A percentile compares a stretch with the other conserved stretches of the same genome.
Conservation (phyloP, 2,888 invertebrate genomes). For the Acrobeloides nanus region DNA sequence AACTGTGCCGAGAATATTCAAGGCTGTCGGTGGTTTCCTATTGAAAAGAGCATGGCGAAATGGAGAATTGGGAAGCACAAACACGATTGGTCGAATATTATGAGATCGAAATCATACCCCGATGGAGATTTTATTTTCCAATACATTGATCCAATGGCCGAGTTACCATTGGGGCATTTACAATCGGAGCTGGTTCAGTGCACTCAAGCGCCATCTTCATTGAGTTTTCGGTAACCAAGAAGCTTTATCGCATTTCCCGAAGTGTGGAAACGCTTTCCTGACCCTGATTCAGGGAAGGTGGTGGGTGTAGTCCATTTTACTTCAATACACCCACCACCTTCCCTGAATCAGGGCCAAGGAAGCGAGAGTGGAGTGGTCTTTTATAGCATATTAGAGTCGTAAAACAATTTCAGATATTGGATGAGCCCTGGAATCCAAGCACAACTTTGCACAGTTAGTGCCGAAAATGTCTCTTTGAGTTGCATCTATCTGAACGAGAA, state of each 20-base stretch:
- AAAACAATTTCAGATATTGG: constrained; percentile 48
- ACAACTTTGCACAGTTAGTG: constrained; percentile 46
- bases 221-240: constrained; percentile 33
- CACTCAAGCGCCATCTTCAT: constrained; percentile 37
- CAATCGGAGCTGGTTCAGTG: constrained; percentile 46
- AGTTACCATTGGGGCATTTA: constrained; percentile 35
- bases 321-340: too few relatives aligned
- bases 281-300: too few relatives aligned
- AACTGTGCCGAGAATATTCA: constrained; percentile 25
- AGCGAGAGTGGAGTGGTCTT: too few relatives aligned
- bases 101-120: constrained; percentile 23
- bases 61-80: constrained; percentile 40
- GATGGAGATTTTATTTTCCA: constrained; percentile 45
- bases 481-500: constrained; percentile 48
- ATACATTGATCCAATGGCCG: constrained; percentile 46
- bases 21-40: constrained; percentile 24
- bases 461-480: constrained; percentile 37
- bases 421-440: constrained; percentile 48
- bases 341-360: too few relatives aligned
- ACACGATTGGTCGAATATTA: constrained; percentile 33
- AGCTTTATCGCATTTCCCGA: background rate
- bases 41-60: constrained; percentile 13
- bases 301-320: too few relatives aligned
- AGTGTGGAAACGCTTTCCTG: too few relatives aligned
- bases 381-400: too few relatives aligned